Base-by-base conservation (phyloP, 1,140 invertebrate genomes). In the Bemisia tabaci region DNA sequence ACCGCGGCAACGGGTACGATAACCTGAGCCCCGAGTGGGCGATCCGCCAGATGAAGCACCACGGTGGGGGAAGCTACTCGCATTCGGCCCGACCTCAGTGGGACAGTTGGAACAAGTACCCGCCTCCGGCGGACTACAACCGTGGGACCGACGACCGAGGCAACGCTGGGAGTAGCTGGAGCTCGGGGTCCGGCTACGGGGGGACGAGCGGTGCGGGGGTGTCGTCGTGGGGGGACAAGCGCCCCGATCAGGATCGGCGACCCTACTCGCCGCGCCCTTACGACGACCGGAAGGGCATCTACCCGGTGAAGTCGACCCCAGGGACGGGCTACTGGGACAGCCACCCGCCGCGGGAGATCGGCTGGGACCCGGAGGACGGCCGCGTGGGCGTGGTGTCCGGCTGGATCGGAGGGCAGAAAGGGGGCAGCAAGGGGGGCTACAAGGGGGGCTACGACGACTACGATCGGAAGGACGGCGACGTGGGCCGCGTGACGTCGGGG, bases 1-100 rank as follows among this genome's bases (percentile, higher is more conserved):
- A 73, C 60, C 39, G 73, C 2, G 73, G 73, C 21, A 73, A 73
- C 59, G 73, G 73, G 23, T 74, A 74, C 63, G 73, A 74, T 22
- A 74, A 74, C 61, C 60, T 74, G 11, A 74, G 73, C 62, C 73
- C 73, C 0, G 73, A 74, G 67, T 74, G 73, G 73, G 62, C 62
- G 24, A 65, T 48, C 48, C 66, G 62, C 33, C 60, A 66, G 11
- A 33, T 17, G 2, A 65, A 68, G 12, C 65, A 63, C 12, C 62
- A 63, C 59, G 22, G 12, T 33, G 17, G 67, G 48, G 26, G 24
- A 11, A 12, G 22, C 12, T 66, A 1, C 1, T 9, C 11, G 22
- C 65, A 58, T 9, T n/a, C 1, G 62, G 12, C 21, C 25, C n/a
- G 33, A 5, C 33, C 5, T 17, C 33, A 48, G 33, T 48, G 33